Evolutionary conservation across 2,113 vertebrate genomes (phyloP), one percentile per base, ranked within the genome.

Genomic region (Myrmecobius fasciatus): DNA sequence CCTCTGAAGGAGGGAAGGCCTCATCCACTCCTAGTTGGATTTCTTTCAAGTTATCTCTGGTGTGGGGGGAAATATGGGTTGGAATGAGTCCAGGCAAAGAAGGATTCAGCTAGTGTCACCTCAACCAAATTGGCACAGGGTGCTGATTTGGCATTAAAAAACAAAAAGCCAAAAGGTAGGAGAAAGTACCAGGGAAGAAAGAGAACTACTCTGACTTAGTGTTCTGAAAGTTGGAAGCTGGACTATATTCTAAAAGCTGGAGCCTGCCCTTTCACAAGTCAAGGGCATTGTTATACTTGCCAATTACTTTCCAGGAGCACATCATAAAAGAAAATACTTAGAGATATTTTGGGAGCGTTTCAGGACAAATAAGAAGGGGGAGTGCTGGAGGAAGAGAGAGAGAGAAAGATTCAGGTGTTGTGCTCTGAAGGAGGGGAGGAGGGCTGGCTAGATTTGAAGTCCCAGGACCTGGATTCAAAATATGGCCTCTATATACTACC

Each of bases 61-160:
- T 25, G 90, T 91, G 54, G 93, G 89, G 54, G 51, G 43, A 54
- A 95, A 53, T 92, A 96, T 93, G 92, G 49, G 93, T 60, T 92
- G 93, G 95, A 96, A 96, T 51, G 90, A 95, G 25, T 97, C 88
- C 91, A 91, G 91, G 93, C 90, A 94, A 96, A n/a, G 75, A 52
- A 95, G 60, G 56, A 53, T 96, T 67, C 94, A 43, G 36, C 67
- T 43, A 43, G n/a, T 43, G n/a, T 20, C 17, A 22, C 36, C 67
- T 43, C 67, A 83, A 83, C 0, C 17, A 43, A 43, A 43, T 83
- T 43, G 24, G 67, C 43, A 83, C 36, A 43, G n/a, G 36, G n/a
- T 43, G 67, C 20, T 43, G 60, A n/a, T 20, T n/a, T 8, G n/a
- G 67, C 7, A 43, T 83, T 67, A n/a, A 6, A 75, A 75, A 75